Evolutionary conservation across 2,797 vertebrate species (phyloP).

Genomic region (Microcaecilia unicolor): DNA sequence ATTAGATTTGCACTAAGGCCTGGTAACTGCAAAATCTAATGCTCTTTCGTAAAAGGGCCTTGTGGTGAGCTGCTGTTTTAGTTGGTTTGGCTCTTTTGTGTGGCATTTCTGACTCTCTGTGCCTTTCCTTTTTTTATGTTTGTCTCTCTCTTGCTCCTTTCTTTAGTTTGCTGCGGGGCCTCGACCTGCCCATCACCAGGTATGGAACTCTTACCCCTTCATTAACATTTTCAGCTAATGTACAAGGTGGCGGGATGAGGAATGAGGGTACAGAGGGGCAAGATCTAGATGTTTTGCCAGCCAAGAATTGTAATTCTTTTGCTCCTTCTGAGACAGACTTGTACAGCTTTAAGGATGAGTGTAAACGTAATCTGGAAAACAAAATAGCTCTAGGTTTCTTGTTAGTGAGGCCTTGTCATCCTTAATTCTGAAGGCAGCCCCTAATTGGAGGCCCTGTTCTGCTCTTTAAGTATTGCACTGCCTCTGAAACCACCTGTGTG

Average conservation of each 20-base stretch:
- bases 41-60: too few relatives aligned
- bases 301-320: too few relatives aligned
- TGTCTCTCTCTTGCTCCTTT: slow-evolving; percentile 64
- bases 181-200: slow-evolving; percentile 97
- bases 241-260: too few relatives aligned
- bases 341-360: too few relatives aligned
- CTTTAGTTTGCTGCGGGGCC: slow-evolving; percentile 95
- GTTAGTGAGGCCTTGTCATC: neutral
- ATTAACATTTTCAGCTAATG: slow-evolving; percentile 33
- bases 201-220: slow-evolving; percentile 74
- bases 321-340: too few relatives aligned
- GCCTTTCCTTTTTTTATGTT: slow-evolving; percentile 81
- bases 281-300: slow-evolving; percentile 15
- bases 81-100: slow-evolving; percentile 53
- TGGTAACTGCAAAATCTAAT: too few relatives aligned
- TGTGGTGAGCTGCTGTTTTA: too few relatives aligned
- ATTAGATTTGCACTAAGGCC: too few relatives aligned
- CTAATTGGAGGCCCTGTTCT: neutral
- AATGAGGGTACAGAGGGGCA: too few relatives aligned
- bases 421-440: slow-evolving; percentile 3
- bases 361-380: too few relatives aligned
- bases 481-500: too few relatives aligned
- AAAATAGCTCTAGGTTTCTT: too few relatives aligned
- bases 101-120: slow-evolving; percentile 64
- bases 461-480: neutral